Conservation (phyloP, 2,888 invertebrate genomes). For the Sinopyrophorus schimmeli region DNA sequence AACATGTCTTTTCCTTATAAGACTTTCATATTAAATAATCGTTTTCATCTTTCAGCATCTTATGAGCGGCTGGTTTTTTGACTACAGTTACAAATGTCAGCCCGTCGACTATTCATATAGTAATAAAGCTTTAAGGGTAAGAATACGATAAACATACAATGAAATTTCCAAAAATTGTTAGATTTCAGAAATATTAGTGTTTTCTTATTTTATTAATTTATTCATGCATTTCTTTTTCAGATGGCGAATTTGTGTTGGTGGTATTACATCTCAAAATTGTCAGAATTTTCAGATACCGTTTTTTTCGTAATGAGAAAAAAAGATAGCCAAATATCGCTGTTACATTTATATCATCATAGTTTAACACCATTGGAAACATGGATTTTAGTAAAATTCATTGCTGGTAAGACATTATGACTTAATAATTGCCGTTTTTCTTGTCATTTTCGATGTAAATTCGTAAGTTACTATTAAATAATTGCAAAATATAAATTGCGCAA, state of each 20-base stretch:
- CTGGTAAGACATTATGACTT: slow-evolving; percentile 57
- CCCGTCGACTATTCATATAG: slow-evolving; percentile 92
- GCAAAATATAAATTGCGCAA: no score
- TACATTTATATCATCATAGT: slow-evolving; percentile 85
- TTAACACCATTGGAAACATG: slow-evolving; percentile 77
- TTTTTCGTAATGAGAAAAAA: slow-evolving; percentile 86
- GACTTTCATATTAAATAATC: neutral
- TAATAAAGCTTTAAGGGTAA: slow-evolving; percentile 81
- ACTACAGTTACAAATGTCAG: slow-evolving; percentile 90
- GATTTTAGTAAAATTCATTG: slow-evolving; percentile 76
- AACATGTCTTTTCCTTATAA: slow-evolving; percentile 5
- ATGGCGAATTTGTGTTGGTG: slow-evolving; percentile 88
- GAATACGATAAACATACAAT: no score
- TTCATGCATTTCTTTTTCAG: slow-evolving; percentile 55
- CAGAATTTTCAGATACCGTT: slow-evolving; percentile 85
- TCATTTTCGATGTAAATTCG: no score
- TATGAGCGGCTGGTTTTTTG: slow-evolving; percentile 89
- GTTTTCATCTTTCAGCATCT: slow-evolving; percentile 71
- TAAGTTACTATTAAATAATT: no score
- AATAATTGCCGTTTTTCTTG: no score
- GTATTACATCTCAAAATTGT: slow-evolving; percentile 87
- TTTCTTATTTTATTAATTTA: neutral
- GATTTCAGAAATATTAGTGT: no score
- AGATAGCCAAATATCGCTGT: slow-evolving; percentile 79
- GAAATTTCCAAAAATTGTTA: neutral